Conservation (phyloP, 2,113 vertebrate genomes). For the Bufo bufo region DNA sequence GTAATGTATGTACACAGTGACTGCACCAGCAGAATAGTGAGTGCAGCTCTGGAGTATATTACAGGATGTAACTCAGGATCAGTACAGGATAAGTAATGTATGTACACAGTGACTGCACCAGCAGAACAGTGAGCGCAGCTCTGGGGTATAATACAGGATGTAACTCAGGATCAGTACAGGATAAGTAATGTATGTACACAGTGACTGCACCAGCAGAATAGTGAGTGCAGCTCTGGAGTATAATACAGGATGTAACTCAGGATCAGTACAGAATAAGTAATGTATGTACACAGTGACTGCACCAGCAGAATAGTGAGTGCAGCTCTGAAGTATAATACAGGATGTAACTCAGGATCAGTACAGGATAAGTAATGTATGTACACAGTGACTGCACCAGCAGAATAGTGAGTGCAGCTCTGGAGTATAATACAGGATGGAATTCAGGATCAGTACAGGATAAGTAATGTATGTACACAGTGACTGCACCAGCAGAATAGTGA, state of each 20-base stretch:
- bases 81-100: too few relatives aligned
- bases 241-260: neutral
- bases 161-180: too few relatives aligned
- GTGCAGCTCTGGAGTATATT: neutral
- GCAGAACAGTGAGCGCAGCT: neutral
- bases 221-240: conserved; percentile 8
- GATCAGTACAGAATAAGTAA: too few relatives aligned
- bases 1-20: too few relatives aligned
- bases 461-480: too few relatives aligned
- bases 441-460: too few relatives aligned
- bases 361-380: too few relatives aligned
- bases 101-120: neutral
- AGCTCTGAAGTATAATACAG: neutral
- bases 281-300: too few relatives aligned
- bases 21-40: neutral
- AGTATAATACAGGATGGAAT: neutral
- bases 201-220: neutral
- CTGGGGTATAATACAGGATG: neutral
- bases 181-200: too few relatives aligned
- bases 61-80: too few relatives aligned
- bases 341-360: neutral
- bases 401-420: conserved; percentile 6
- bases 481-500: neutral
- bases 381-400: neutral
- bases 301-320: neutral